Conservation (phyloP, 37 sponge, comb jelly and placozoan species). For the Crambe crambe region DNA sequence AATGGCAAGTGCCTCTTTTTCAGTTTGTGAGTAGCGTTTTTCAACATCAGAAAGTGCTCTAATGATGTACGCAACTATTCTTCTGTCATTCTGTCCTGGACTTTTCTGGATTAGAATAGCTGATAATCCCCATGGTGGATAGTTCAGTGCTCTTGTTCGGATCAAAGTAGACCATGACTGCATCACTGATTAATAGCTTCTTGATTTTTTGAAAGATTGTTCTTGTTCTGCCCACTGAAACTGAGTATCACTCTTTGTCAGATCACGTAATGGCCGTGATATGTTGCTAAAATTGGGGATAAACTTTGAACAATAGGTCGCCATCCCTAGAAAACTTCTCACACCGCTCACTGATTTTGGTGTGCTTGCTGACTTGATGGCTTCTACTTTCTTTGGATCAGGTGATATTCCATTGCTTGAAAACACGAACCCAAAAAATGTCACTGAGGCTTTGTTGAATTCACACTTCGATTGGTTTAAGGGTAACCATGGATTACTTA, state of each 20-base stretch:
- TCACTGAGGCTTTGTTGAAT: conserved; percentile 11
- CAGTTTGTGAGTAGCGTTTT: not conserved
- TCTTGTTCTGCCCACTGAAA: too few relatives aligned
- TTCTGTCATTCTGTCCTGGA: not conserved
- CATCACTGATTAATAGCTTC: too few relatives aligned
- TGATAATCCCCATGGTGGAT: conserved; percentile 9
- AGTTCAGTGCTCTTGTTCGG: not conserved
- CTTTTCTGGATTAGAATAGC: conserved; percentile 16
- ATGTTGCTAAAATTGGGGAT: conserved; percentile 42
- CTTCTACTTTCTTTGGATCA: too few relatives aligned
- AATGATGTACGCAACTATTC: conserved; percentile 21
- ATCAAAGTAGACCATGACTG: conserved; percentile 36
- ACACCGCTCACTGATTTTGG: too few relatives aligned
- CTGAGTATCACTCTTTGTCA: conserved; percentile 26
- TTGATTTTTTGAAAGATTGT: conserved; percentile 16
- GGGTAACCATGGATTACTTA: conserved; percentile 24
- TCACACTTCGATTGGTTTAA: conserved; percentile 47
- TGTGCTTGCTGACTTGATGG: too few relatives aligned
- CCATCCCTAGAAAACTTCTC: too few relatives aligned
- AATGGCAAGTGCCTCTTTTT: conserved; percentile 16
- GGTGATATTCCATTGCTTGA: too few relatives aligned
- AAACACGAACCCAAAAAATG: conserved; percentile 48
- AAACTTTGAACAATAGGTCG: conserved; percentile 56
- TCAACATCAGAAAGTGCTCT: conserved; percentile 8
- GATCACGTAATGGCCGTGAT: conserved; percentile 28